Percentiles rank a stretch among this genome's conserved stretches.
These are phyloP conservation scores for Clarias batrachus DNA, from an alignment of 2,113 vertebrate genomes.

Conservation along the genomic window DNA sequence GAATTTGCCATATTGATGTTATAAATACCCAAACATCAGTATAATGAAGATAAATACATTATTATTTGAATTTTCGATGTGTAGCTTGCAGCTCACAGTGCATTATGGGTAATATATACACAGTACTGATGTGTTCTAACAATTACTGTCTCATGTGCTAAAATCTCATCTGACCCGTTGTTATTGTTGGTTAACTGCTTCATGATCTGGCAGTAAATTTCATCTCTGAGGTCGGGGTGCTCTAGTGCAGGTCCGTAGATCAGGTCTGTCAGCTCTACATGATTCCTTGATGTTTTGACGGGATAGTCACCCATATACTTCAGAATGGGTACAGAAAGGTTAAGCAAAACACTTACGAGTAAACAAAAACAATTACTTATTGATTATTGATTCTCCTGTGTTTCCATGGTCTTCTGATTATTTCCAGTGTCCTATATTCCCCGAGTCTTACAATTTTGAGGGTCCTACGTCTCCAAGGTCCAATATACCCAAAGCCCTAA, in stretches of 20 bases:
- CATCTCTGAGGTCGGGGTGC: slow-evolving; percentile 77
- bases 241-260: slow-evolving; percentile 82
- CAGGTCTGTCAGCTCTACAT: slow-evolving; percentile 84
- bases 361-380: background rate
- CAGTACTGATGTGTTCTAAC: background rate
- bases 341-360: slow-evolving; percentile 68
- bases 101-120: background rate
- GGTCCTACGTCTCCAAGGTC: background rate
- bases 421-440: background rate
- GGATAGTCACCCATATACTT: slow-evolving; percentile 97
- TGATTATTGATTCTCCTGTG: no score
- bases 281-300: slow-evolving; percentile 74
- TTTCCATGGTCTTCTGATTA: background rate
- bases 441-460: no score
- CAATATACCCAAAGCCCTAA: background rate
- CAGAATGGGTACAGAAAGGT: slow-evolving; percentile 78
- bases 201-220: slow-evolving; percentile 96
- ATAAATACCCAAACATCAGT: background rate
- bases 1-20: background rate
- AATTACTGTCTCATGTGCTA: background rate
- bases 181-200: slow-evolving; percentile 87
- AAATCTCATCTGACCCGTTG: slow-evolving; percentile 72
- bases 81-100: background rate
- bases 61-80: background rate
- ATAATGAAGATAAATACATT: background rate